These are phyloP conservation scores for Rhea americana DNA, from an alignment of 2,113 vertebrate genomes.

Conservation along the genomic window DNA sequence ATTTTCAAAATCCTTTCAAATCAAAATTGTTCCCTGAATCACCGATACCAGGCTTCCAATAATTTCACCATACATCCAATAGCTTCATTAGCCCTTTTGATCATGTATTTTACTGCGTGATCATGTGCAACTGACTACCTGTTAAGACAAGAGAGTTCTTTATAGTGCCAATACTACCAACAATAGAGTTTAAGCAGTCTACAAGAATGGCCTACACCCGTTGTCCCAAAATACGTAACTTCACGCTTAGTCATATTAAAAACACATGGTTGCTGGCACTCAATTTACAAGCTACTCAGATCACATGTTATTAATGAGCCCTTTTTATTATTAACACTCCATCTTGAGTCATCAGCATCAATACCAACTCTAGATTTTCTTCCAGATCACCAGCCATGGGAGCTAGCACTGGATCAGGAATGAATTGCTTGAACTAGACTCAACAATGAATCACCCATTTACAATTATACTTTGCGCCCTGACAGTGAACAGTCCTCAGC, in stretches of 20 bases:
- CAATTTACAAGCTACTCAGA: neutral
- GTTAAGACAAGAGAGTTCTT: neutral
- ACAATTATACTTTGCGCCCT: neutral
- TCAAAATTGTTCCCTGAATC: neutral
- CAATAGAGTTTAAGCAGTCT: rapidly evolving
- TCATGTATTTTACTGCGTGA: neutral
- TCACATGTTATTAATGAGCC: neutral
- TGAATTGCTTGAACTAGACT: neutral
- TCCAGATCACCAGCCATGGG: neutral
- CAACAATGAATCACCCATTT: neutral
- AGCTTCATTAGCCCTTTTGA: neutral
- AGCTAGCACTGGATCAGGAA: neutral
- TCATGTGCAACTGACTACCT: rapidly evolving
- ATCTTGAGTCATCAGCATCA: neutral
- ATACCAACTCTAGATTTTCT: neutral
- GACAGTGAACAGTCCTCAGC: neutral
- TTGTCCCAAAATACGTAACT: neutral
- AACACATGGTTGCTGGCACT: neutral
- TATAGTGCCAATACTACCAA: neutral
- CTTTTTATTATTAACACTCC: neutral
- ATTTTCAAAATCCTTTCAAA: neutral
- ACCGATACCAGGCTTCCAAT: neutral
- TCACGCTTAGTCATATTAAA: neutral
- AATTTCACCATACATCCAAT: neutral
- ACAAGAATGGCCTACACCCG: neutral